Base-by-base conservation (phyloP, 2,888 invertebrate genomes). In the Scaptomyza reducta region DNA sequence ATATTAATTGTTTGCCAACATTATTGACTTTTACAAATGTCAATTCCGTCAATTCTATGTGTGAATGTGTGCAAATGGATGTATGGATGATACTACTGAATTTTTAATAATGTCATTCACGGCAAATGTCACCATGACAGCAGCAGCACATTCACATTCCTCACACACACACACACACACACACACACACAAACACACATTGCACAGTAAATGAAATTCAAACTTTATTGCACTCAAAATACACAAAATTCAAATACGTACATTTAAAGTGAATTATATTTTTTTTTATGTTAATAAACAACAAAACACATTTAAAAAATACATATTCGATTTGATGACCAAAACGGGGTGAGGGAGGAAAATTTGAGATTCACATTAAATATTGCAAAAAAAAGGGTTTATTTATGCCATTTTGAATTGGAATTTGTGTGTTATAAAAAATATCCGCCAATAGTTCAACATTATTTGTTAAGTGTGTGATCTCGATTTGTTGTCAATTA, bases 121-220 rank as follows among this genome's bases (percentile, higher is more conserved):
- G 72, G 61, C 53, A 68, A 77, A 69, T 79, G 79, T 74, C 79
- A 85, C 77, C 63, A 78, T 77, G 74, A 69, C 64, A 76, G 55
- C 66, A 76, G 55, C 64, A 42, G 46, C 18, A 31, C 10, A 44
- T 47, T 57, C 55, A 51, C 56, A 42, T n/a, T n/a, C n/a, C n/a
- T n/a, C 44, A 16, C 29, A 16, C 16, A 29, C 31, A 31, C 56
- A 42, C 44, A 16, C 29, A 16, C 16, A 29, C 31, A 31, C 16
- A 18, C 27, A 2, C 27, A 54, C 47, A 41, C 54, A 42, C n/a
- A 38, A 27, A n/a, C 35, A 42, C 14, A 33, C 47, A 25, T 10
- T 57, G 16, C 61, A 63, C 50, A 46, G 56, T 40, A 40, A 79
- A 74, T 77, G 13, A 82, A 85, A 79, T 74, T 70, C 65, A 60